These are phyloP conservation scores for Dendrolimus punctatus DNA, from an alignment of 1,140 invertebrate genomes.

Conservation along the genomic window DNA sequence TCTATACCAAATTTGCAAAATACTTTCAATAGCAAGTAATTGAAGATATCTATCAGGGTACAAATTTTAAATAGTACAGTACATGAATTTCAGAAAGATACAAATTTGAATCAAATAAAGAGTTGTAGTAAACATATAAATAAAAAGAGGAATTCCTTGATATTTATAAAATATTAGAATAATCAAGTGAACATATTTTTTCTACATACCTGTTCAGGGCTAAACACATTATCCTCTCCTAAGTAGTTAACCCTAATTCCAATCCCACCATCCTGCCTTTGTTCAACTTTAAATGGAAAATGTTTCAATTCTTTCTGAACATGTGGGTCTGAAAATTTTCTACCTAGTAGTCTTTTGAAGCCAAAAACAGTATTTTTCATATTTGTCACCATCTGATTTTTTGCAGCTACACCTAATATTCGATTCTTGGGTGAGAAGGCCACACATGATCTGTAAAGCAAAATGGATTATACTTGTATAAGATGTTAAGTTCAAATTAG, in stretches of 20 bases:
- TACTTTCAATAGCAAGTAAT: too few species aligned
- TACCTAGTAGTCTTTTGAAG: conserved; percentile 93
- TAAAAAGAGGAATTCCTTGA: too few species aligned
- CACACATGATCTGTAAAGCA: conserved; percentile 89
- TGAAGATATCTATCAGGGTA: too few species aligned
- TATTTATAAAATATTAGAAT: too few species aligned
- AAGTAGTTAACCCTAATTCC: conserved; percentile 92
- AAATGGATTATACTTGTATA: neutral
- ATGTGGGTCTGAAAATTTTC: conserved; percentile 89
- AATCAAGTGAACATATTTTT: too few species aligned
- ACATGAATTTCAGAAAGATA: too few species aligned
- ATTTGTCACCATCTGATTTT: conserved; percentile 97
- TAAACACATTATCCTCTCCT: conserved; percentile 88
- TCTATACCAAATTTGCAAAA: too few species aligned
- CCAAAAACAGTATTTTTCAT: conserved; percentile 96
- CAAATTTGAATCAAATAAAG: too few species aligned
- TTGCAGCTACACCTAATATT: conserved; percentile 95
- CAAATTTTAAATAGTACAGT: too few species aligned
- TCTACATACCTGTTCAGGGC: conserved; percentile 84
- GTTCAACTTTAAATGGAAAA: conserved; percentile 83
- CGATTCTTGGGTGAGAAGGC: conserved; percentile 94
- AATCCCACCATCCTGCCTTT: conserved; percentile 80
- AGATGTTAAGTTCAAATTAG: too few species aligned
- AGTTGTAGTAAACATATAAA: too few species aligned
- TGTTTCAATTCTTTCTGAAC: conserved; percentile 85